Evolutionary conservation across 2,888 invertebrate genomes (phyloP), one percentile per base, ranked within the genome.

Genomic region (Stenodema calcarata): DNA sequence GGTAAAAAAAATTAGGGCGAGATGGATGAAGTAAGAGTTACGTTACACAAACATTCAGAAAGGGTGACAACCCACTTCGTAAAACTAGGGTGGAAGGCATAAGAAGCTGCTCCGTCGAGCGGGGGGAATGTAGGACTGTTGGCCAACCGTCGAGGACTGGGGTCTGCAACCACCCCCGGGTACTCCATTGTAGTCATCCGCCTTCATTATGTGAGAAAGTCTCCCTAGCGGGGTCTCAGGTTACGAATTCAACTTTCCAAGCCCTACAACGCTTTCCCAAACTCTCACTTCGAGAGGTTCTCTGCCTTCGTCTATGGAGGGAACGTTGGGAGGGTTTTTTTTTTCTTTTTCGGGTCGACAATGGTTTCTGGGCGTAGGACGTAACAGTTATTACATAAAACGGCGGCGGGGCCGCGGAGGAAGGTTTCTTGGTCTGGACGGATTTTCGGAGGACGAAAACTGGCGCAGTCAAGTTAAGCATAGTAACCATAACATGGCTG

Each of bases 211-310:
- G 80, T 82, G 82, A 82, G 82, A 82, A 82, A 82, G 82, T 82
- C 82, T 12, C 18, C 44, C 23, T 23, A 23, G 7, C 62, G 62
- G 62, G 41, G 62, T 62, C 70, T 82, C 82, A 42, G 70, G 70
- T 82, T 82, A 82, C 82, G 82, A 82, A 82, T 82, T 70, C 82
- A 82, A 80, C 70, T 82, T 82, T 70, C 82, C 62, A 82, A 47
- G 69, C 82, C 82, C 47, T 69, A 82, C 28, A 82, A 41, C 82
- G 82, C 82, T 82, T 82, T 82, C 82, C 82, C 82, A 82, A 82
- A 82, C 82, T 82, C 82, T 82, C 82, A 82, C 82, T 82, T 82
- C 70, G 12, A 27, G 62, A 62, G 62, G 23, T 62, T n/a, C n/a
- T 62, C 62, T 27, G 62, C 27, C 27, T 35, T 35, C 23, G 23